These are phyloP conservation scores for Uria aalge DNA, from an alignment of 2,113 vertebrate species.

Conservation along the genomic window DNA sequence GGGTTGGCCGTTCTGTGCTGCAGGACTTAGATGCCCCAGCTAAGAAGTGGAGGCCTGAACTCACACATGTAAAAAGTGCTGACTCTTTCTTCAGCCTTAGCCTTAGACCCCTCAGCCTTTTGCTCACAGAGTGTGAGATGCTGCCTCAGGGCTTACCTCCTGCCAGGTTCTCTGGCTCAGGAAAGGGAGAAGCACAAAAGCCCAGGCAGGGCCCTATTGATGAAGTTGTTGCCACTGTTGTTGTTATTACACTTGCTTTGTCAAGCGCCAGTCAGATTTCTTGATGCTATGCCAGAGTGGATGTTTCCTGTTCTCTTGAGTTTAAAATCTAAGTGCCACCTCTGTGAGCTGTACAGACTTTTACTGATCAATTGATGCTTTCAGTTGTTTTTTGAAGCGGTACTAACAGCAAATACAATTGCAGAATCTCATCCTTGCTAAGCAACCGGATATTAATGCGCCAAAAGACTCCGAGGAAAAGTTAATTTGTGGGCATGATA, in stretches of 20 bases:
- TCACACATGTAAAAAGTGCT: not conserved
- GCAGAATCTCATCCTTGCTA: not conserved
- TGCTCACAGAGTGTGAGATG: not conserved
- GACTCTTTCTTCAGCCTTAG: not conserved
- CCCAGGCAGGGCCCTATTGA: not conserved
- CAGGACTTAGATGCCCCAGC: not conserved
- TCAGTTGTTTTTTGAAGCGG: fast-evolving
- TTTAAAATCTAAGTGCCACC: not conserved
- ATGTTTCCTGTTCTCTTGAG: not conserved
- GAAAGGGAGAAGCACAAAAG: not conserved
- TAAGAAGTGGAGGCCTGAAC: fast-evolving
- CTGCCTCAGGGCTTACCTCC: not conserved
- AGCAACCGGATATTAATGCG: not conserved
- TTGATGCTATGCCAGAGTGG: not conserved
- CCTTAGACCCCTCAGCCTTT: not conserved
- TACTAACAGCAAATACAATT: not conserved
- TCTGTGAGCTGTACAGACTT: not conserved
- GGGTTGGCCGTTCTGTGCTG: not conserved
- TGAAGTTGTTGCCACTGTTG: not conserved
- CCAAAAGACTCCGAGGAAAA: not conserved
- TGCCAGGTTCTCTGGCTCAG: not conserved
- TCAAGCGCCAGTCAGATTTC: not conserved
- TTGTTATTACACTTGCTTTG: not conserved
- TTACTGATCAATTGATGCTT: not conserved
- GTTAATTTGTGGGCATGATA: not conserved